Percentiles rank a stretch among this genome's conserved stretches.
Conservation (phyloP, 2,113 vertebrate genomes). For the Rutilus rutilus region DNA sequence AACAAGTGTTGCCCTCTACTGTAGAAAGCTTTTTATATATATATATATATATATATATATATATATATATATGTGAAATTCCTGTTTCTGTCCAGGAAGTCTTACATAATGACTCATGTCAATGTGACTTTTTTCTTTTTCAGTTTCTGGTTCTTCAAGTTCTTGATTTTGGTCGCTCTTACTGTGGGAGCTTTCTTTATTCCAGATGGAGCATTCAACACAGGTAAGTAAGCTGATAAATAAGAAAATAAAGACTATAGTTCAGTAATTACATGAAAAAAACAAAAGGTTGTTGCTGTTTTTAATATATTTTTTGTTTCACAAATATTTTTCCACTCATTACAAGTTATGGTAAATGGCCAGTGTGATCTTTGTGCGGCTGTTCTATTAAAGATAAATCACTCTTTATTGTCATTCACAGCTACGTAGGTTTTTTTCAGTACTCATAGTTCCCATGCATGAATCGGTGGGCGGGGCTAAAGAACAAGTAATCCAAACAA, state of each 20-base stretch:
- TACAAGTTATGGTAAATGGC: neutral
- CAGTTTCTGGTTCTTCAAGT: constrained; percentile 99
- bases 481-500: too few relatives aligned
- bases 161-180: constrained; percentile 89
- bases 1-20: neutral
- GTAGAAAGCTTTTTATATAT: neutral
- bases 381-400: neutral
- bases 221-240: constrained; percentile 72
- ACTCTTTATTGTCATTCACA: neutral
- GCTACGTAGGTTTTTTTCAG: neutral
- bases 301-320: neutral
- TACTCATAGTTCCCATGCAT: neutral
- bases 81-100: neutral
- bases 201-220: constrained; percentile 86
- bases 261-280: too few relatives aligned
- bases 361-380: neutral
- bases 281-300: too few relatives aligned
- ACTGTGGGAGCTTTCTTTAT: constrained; percentile 97
- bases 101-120: neutral
- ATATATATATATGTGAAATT: too few relatives aligned
- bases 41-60: too few relatives aligned
- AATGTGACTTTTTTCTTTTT: neutral
- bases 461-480: too few relatives aligned
- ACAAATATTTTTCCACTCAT: neutral
- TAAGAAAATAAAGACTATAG: neutral